Conservation (phyloP, 2,888 invertebrate species). For the Palloptera scutellata region DNA sequence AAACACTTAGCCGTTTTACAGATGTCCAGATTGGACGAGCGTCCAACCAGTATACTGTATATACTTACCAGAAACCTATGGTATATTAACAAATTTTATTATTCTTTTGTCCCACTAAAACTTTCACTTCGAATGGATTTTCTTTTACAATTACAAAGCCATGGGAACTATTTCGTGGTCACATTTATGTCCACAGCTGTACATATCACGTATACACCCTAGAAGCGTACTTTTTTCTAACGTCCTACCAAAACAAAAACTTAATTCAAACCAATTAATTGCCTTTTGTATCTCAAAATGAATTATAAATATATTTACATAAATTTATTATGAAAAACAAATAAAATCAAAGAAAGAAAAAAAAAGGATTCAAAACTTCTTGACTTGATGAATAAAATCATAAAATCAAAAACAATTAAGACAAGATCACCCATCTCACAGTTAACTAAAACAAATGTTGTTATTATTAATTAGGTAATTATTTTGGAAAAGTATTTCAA, state of each 20-base stretch:
- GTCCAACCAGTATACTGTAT: too few relatives aligned
- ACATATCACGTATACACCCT: not conserved
- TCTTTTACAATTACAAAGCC: too few relatives aligned
- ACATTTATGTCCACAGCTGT: not conserved
- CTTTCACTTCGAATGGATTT: too few relatives aligned
- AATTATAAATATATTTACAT: slow-evolving; percentile 19
- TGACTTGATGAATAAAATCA: not conserved
- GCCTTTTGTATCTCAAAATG: slow-evolving; percentile 49
- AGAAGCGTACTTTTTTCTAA: slow-evolving; percentile 7
- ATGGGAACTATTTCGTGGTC: too few relatives aligned
- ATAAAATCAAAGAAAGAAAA: slow-evolving; percentile 2
- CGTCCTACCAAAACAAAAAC: slow-evolving; percentile 23
- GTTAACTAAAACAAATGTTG: not conserved
- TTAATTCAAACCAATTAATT: slow-evolving; percentile 47
- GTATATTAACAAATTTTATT: too few relatives aligned
- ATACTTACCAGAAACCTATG: too few relatives aligned
- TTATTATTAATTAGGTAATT: not conserved
- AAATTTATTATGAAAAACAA: slow-evolving; percentile 16
- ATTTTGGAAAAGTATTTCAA: not conserved
- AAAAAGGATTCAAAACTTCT: not conserved
- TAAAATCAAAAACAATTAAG: not conserved
- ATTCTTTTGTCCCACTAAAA: too few relatives aligned
- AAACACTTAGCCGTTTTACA: too few relatives aligned
- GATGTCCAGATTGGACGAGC: too few relatives aligned
- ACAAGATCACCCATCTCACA: not conserved